Conservation (phyloP, 2,797 vertebrate genomes). For the Aeoliscus strigatus region DNA sequence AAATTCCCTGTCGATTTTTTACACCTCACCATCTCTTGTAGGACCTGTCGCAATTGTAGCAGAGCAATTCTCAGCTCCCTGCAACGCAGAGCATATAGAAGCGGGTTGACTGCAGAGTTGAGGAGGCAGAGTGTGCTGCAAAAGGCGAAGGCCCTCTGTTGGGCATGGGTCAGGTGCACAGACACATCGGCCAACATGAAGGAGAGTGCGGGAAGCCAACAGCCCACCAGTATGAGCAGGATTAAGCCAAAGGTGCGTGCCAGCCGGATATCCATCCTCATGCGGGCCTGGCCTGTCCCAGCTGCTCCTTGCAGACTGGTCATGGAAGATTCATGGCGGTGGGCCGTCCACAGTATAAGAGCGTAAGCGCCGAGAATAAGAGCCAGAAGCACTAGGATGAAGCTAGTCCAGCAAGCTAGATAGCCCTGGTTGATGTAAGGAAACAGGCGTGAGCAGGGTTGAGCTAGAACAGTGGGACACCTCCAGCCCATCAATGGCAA, state of each 20-base stretch:
- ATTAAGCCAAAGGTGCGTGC: conserved; percentile 86
- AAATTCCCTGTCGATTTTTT: conserved; percentile 36
- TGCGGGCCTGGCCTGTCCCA: conserved; percentile 60
- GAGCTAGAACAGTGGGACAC: conserved; percentile 69
- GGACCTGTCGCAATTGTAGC: conserved; percentile 34
- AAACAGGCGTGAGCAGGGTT: conserved; percentile 82
- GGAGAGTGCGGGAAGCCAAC: conserved; percentile 83
- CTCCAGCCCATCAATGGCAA: conserved; percentile 90
- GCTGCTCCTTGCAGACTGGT: conserved; percentile 43
- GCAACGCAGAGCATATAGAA: conserved; percentile 86
- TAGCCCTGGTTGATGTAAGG: conserved; percentile 81
- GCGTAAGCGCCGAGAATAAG: conserved; percentile 80
- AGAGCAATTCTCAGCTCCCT: conserved; percentile 78
- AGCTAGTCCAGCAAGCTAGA: conserved; percentile 77
- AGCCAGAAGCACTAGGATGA: conserved; percentile 73
- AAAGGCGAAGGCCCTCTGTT: conserved; percentile 85
- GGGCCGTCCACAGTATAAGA: conserved; percentile 85
- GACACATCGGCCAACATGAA: conserved; percentile 83
- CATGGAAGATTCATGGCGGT: conserved; percentile 80
- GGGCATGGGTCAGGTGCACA: conserved; percentile 37
- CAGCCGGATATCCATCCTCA: conserved; percentile 86
- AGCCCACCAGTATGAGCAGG: conserved; percentile 78
- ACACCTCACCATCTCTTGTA: conserved; percentile 34
- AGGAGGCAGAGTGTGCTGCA: conserved; percentile 88
- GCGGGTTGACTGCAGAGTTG: conserved; percentile 87